Conservation (phyloP, 2,113 vertebrate species). For the Sander lucioperca region DNA sequence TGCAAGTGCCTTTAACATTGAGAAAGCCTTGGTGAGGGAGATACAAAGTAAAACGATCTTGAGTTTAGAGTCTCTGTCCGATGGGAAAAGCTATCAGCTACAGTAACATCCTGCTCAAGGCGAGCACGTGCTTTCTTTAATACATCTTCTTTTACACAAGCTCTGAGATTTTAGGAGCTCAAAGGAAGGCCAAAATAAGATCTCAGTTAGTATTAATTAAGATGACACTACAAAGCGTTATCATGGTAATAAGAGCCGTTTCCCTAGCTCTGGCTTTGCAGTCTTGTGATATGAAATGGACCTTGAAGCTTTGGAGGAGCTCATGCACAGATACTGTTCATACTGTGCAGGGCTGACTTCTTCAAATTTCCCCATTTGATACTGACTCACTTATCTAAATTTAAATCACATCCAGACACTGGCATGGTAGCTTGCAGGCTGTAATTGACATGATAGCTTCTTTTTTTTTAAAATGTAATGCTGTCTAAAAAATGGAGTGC, state of each 20-base stretch:
- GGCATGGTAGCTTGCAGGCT: background rate
- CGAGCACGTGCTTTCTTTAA: slow-evolving; percentile 27
- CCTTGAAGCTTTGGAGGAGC: slow-evolving; percentile 32
- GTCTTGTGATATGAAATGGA: slow-evolving; percentile 35
- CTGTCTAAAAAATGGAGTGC: background rate
- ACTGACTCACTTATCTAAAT: slow-evolving; percentile 17
- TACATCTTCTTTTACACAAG: slow-evolving; percentile 46
- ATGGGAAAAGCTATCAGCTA: slow-evolving; percentile 41
- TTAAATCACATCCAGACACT: background rate
- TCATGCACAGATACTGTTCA: slow-evolving; percentile 17
- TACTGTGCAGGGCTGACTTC: background rate
- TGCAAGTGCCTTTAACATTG: slow-evolving; percentile 19
- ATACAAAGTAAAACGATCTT: slow-evolving; percentile 39
- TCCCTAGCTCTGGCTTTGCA: slow-evolving; percentile 48
- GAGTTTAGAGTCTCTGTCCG: slow-evolving; percentile 9
- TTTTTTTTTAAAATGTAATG: slow-evolving; percentile 1
- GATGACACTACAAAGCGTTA: slow-evolving; percentile 57
- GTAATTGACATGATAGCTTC: background rate
- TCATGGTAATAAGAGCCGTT: slow-evolving; percentile 52
- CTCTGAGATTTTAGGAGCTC: slow-evolving; percentile 39
- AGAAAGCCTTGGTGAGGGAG: background rate
- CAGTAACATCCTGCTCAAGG: slow-evolving; percentile 31
- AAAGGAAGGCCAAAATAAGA: slow-evolving; percentile 52
- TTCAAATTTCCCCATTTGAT: background rate
- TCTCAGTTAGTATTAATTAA: slow-evolving; percentile 62